Conservation (phyloP, 1,140 invertebrate genomes). For the Euschistus heros region DNA sequence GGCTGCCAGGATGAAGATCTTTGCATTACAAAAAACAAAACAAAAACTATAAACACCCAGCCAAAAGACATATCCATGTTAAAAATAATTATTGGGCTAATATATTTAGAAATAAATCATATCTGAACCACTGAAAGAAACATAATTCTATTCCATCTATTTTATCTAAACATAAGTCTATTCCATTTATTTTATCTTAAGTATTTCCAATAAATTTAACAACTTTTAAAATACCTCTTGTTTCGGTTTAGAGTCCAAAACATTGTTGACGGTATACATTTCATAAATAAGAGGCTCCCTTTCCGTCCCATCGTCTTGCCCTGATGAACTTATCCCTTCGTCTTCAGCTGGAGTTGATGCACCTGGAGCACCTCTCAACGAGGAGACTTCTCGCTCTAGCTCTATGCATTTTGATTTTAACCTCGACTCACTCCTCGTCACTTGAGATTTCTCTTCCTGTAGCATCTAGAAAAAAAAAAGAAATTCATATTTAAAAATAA, state of each 20-base stretch:
- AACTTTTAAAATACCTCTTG: conserved; percentile 22
- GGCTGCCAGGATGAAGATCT: too few species aligned
- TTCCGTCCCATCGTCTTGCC: conserved; percentile 39
- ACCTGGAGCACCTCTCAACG: conserved; percentile 32
- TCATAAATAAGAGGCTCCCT: conserved; percentile 49
- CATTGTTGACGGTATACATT: conserved; percentile 46
- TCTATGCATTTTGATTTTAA: conserved; percentile 61
- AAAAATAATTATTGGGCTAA: too few species aligned
- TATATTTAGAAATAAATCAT: too few species aligned
- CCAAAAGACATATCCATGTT: too few species aligned
- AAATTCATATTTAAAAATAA: too few species aligned
- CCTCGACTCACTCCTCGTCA: conserved; percentile 64
- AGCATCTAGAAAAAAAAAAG: conserved; percentile 44
- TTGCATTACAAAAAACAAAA: too few species aligned
- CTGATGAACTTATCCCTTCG: conserved; percentile 74
- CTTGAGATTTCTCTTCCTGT: conserved; percentile 64
- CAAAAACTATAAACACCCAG: too few species aligned
- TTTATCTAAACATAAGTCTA: too few species aligned
- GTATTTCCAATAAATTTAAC: not conserved
- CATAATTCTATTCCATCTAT: too few species aligned
- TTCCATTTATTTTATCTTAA: too few species aligned
- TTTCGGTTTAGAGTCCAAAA: conserved; percentile 34
- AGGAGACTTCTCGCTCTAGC: conserved; percentile 45
- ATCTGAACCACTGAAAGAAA: too few species aligned
- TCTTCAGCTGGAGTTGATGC: conserved; percentile 69